Conservation (phyloP, 2,113 vertebrate genomes). For the Pomatorhinus ruficollis region DNA sequence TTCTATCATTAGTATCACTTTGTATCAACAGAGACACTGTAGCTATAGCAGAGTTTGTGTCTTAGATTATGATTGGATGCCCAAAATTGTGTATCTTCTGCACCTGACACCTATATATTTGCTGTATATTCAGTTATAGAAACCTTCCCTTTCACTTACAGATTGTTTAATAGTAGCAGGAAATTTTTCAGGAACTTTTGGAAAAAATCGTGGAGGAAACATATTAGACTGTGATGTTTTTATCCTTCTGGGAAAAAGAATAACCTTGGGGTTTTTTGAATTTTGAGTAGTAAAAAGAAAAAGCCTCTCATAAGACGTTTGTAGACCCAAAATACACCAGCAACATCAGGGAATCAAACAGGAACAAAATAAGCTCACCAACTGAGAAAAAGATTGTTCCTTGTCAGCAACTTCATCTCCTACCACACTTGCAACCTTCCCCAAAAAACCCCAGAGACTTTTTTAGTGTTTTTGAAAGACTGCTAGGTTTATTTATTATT, state of each 20-base stretch:
- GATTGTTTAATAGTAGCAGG: neutral
- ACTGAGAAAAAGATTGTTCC: neutral
- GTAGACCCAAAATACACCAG: neutral
- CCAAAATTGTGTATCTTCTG: neutral
- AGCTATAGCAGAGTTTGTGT: neutral
- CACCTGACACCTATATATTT: neutral
- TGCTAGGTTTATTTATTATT: neutral
- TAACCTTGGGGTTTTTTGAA: rapidly evolving
- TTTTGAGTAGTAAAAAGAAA: neutral
- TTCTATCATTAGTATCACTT: neutral
- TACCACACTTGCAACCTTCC: neutral
- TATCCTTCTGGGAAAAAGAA: neutral
- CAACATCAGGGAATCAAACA: neutral
- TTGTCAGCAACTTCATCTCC: constrained; percentile 13
- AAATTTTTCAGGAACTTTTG: neutral
- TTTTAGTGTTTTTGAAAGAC: neutral
- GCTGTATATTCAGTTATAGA: neutral
- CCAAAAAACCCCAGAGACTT: neutral
- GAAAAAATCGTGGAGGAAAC: neutral
- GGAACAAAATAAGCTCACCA: neutral
- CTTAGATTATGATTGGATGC: neutral
- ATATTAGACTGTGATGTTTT: neutral
- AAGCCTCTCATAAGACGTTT: neutral
- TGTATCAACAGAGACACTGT: neutral
- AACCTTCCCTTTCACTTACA: neutral